Base-by-base conservation (phyloP, 23 tunicate species). In the Botrylloides violaceus region DNA sequence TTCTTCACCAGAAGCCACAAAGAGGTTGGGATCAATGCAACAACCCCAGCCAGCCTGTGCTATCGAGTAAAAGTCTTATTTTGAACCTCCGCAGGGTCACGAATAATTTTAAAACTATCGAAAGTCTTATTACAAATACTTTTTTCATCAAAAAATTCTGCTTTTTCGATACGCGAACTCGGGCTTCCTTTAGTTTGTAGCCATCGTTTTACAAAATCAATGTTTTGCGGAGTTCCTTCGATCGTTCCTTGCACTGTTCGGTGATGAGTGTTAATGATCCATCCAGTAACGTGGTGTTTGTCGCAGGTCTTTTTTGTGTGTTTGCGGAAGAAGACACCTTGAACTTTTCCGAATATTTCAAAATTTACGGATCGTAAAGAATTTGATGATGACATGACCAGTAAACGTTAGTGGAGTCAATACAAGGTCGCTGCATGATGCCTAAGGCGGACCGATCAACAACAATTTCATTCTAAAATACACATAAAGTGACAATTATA, bases 301-400 rank as follows among this genome's bases (percentile, higher is more conserved):
- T 83, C 90, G 38, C 97, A 90, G 20, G 32, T 74, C 50, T 83
- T 80, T 49, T 90, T 90, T 25, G 97, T 83, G 73, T 80, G 48
- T 72, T 86, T 90, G 3, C 97, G 85, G 61, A 90, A 90, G 64
- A 90, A 90, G 7, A 90, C 97, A 23, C 97, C 97, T 75, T 90
- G 97, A 19, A 90, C 97, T 63, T 70, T 75, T 18, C 97, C 97
- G 59, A 49, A 48, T 5, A 90, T 89, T 90, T 90, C 97, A 79
- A 90, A 90, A 34, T 80, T 66, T 26, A 77, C 58, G 24, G 24
- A 59, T 57, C 58, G 58, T 9, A 70, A 29, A 20, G 63, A n/a
- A 25, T 34, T 68, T 20, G 56, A 6, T 5, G 74, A 68, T 15
- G 58, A 0, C 56, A 18, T n/a, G 0, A 56, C 53, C 15, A n/a